These are phyloP conservation scores for Notolabrus celidotus DNA, from an alignment of 2,797 vertebrate species.

Conservation along the genomic window DNA sequence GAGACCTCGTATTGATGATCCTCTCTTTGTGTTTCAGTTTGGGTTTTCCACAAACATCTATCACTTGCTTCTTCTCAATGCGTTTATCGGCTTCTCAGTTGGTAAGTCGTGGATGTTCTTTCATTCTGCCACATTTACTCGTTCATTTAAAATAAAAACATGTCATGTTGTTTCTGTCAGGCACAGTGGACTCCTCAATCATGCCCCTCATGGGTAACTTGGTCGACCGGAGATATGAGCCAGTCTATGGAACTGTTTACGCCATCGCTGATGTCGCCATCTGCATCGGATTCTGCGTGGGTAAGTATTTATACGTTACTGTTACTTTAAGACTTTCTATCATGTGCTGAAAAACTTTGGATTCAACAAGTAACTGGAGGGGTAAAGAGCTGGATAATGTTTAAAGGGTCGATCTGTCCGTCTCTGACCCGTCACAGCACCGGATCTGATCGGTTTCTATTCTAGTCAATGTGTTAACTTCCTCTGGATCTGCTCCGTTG, in stretches of 20 bases:
- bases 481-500: too few species aligned
- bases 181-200: slow-evolving; percentile 18
- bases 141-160: neutral
- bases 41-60: slow-evolving; percentile 91
- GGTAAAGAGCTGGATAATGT: too few species aligned
- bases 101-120: slow-evolving; percentile 81
- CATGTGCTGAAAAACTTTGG: too few species aligned
- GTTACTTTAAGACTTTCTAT: too few species aligned
- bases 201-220: slow-evolving; percentile 27
- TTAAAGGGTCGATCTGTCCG: too few species aligned
- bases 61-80: slow-evolving; percentile 90
- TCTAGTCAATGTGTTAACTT: too few species aligned
- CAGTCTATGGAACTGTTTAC: slow-evolving; percentile 28
- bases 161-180: neutral
- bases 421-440: too few species aligned
- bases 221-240: slow-evolving; percentile 27
- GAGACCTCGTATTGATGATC: too few species aligned
- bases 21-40: slow-evolving; percentile 77
- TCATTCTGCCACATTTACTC: too few species aligned
- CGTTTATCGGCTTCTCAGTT: slow-evolving; percentile 91
- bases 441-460: too few species aligned
- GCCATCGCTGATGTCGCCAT: slow-evolving; percentile 23
- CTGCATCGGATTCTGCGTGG: slow-evolving; percentile 30
- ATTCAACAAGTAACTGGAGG: too few species aligned
- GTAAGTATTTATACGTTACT: neutral